phyloP scores from a whole-genome alignment of 2,888 invertebrate genomes.

The Aleiodes leptofemur region DNA sequence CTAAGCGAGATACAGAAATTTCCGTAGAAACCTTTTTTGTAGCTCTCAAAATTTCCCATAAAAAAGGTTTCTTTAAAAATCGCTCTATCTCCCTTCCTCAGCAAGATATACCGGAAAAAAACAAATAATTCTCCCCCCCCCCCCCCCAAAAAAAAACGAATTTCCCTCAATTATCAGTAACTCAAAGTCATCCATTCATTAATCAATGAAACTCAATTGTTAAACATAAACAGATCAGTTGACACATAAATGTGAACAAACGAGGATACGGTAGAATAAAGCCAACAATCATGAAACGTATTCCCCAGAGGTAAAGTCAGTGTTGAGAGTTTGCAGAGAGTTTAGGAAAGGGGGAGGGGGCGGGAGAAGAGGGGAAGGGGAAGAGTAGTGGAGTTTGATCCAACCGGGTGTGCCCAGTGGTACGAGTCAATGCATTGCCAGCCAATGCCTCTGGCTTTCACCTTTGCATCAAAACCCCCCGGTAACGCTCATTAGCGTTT shows the following conservation, averaged over 20 bases:
- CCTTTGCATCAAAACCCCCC: slow-evolving; percentile 5
- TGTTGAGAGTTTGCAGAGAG: background rate
- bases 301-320: background rate
- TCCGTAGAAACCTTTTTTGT: too few species aligned
- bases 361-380: too few species aligned
- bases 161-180: too few species aligned
- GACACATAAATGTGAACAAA: slow-evolving; percentile 35
- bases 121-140: too few species aligned
- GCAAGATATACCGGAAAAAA: too few species aligned
- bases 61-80: too few species aligned
- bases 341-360: background rate
- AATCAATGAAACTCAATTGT: slow-evolving; percentile 15
- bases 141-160: too few species aligned
- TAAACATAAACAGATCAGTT: slow-evolving; percentile 31
- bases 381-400: slow-evolving; percentile 28
- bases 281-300: slow-evolving; percentile 36
- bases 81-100: too few species aligned
- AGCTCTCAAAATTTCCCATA: too few species aligned
- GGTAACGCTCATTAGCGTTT: slow-evolving; percentile 40
- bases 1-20: too few species aligned
- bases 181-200: background rate
- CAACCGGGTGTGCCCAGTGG: slow-evolving; percentile 7
- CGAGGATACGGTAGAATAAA: slow-evolving; percentile 27
- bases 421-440: slow-evolving; percentile 26
- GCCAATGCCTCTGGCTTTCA: slow-evolving; percentile 20